Evolutionary conservation across 2,888 invertebrate genomes (phyloP), one percentile per base, ranked within the genome.

Genomic region (Sthenelais limicola): DNA sequence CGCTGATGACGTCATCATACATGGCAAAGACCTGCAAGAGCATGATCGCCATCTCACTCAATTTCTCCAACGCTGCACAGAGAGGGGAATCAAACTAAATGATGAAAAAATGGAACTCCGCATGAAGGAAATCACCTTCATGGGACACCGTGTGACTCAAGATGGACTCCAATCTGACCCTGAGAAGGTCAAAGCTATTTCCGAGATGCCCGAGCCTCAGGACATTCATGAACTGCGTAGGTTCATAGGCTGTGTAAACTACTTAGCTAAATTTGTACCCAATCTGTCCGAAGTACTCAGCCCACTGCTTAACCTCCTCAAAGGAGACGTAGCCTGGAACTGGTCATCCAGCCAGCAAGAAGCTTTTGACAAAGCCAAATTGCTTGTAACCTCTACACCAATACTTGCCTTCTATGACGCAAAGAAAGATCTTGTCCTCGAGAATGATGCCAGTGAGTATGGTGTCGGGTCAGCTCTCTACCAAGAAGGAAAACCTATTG

Each of bases 1-100:
- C 12, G 68, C 75, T 18, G 78, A 76, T 73, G 77, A 77, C 32
- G 71, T 77, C 26, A 32, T 76, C n/a, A 74, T 77, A 28, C 68
- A 67, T 73, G 79, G 74, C 52, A 52, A 21, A 52, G 52, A 52
- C 47, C 47, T 15, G 47, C 12, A 12, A 43, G 52, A 52, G n/a
- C 74, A 77, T 73, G 75, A 75, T 26, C 7, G 1, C 4, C 48
- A 70, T 26, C 54, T 74, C 21, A 15, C 24, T 3, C 3, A 7
- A 7, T 72, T 78, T 26, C 67, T 74, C 0, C n/a, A 70, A 21
- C 18, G 73, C 12, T 76, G 76, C 38, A 12, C 35, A 12, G 70
- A 77, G 18, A 32, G 48, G n/a, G 51, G 70, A 3, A 69, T 76
- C 30, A 62, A 48, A n/a, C 73, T 77, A 5, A 77, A 77, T 62